These are phyloP conservation scores for Plebejus anna DNA, from an alignment of 2,888 invertebrate species.

Conservation along the genomic window DNA sequence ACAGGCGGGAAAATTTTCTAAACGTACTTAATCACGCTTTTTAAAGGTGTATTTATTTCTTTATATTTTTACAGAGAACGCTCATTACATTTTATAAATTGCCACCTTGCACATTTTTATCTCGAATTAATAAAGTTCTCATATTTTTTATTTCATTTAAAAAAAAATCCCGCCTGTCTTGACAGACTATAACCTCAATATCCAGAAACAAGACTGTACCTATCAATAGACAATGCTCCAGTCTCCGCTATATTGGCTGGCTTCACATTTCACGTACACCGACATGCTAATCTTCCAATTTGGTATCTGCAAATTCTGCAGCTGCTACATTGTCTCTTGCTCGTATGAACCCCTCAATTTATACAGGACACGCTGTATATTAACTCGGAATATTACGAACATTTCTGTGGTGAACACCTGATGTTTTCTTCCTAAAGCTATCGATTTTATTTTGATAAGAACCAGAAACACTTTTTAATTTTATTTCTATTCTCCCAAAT, in stretches of 20 bases:
- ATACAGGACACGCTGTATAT: background rate
- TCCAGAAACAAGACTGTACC: background rate
- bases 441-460: background rate
- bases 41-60: no score
- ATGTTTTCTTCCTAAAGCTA: background rate
- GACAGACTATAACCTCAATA: background rate
- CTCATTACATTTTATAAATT: no score
- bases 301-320: constrained; percentile 6
- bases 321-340: constrained; percentile 3
- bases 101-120: no score
- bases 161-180: no score
- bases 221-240: background rate
- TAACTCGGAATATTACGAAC: background rate
- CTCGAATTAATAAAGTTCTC: no score
- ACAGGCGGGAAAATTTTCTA: no score
- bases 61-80: no score
- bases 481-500: no score
- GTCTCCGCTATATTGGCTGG: constrained; percentile 5
- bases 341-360: background rate
- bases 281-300: constrained; percentile 22
- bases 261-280: constrained; percentile 4
- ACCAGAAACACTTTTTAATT: no score
- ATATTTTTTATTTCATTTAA: no score
- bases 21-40: no score
- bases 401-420: background rate